Conservation (phyloP, 1,140 invertebrate species). For the Drosophila elegans region DNA sequence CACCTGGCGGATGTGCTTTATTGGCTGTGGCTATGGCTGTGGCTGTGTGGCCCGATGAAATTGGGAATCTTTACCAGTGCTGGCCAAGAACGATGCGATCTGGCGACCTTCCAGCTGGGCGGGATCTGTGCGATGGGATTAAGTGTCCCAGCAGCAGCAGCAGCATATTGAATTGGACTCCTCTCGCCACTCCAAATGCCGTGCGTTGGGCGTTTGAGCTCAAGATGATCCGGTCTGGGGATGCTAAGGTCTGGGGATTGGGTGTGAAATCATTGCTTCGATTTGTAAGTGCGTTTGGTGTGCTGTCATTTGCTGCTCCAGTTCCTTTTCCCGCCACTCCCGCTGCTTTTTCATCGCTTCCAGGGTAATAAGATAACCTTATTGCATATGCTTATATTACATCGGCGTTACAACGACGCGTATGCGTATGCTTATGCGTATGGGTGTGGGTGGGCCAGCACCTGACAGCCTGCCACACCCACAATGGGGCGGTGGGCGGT, state of each 20-base stretch:
- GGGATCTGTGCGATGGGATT: constrained; percentile 11
- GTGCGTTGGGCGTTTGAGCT: constrained; percentile 5
- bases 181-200: neutral
- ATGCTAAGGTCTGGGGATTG: constrained; percentile 11
- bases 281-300: constrained; percentile 48
- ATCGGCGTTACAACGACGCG: constrained; percentile 42
- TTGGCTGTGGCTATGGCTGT: neutral
- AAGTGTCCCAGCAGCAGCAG: neutral
- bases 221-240: constrained; percentile 25
- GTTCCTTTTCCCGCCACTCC: neutral
- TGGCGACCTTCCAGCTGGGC: constrained; percentile 1
- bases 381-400: constrained; percentile 83
- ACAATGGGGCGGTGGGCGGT: constrained; percentile 21
- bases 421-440: constrained; percentile 9
- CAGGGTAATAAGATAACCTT: constrained; percentile 80
- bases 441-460: constrained; percentile 5
- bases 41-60: neutral
- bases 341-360: constrained; percentile 31
- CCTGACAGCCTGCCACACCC: constrained; percentile 36
- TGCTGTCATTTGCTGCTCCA: constrained; percentile 41
- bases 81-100: constrained; percentile 13
- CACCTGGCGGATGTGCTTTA: constrained; percentile 23
- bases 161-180: neutral
- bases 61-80: neutral
- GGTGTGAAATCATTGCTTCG: constrained; percentile 69